These are phyloP conservation scores for Pica pica DNA, from an alignment of 2,113 vertebrate species.

Conservation along the genomic window DNA sequence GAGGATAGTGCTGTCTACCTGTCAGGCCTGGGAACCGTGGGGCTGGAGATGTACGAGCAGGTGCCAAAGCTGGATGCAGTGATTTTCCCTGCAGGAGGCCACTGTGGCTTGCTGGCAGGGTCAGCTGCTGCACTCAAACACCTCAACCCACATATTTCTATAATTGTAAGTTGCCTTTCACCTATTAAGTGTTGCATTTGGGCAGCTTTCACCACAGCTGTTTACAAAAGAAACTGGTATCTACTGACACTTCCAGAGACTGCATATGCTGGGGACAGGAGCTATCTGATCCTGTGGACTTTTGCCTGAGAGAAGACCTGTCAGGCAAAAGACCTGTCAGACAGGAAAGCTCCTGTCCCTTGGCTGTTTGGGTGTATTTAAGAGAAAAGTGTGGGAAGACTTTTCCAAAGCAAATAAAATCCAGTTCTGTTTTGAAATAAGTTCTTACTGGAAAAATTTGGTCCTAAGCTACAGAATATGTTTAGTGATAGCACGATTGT, in stretches of 20 bases:
- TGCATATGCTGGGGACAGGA: background rate
- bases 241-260: background rate
- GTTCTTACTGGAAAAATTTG: background rate
- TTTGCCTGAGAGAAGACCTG: background rate
- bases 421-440: background rate
- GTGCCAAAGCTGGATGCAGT: slow-evolving; percentile 84
- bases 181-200: background rate
- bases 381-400: background rate
- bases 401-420: background rate
- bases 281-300: background rate
- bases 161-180: slow-evolving; percentile 80
- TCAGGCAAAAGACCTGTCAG: no score
- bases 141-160: slow-evolving; percentile 77
- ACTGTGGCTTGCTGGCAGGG: slow-evolving; percentile 81
- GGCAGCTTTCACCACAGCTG: background rate
- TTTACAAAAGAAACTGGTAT: background rate
- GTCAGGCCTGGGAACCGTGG: slow-evolving; percentile 86
- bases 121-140: slow-evolving; percentile 87
- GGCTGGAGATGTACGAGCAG: slow-evolving; percentile 86
- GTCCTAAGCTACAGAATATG: background rate
- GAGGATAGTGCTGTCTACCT: slow-evolving; percentile 81
- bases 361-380: background rate
- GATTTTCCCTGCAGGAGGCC: slow-evolving; percentile 82
- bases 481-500: background rate
- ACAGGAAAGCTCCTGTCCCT: background rate